Evolutionary conservation across 2,797 vertebrate species (phyloP).

Genomic region (Argya squamiceps): DNA sequence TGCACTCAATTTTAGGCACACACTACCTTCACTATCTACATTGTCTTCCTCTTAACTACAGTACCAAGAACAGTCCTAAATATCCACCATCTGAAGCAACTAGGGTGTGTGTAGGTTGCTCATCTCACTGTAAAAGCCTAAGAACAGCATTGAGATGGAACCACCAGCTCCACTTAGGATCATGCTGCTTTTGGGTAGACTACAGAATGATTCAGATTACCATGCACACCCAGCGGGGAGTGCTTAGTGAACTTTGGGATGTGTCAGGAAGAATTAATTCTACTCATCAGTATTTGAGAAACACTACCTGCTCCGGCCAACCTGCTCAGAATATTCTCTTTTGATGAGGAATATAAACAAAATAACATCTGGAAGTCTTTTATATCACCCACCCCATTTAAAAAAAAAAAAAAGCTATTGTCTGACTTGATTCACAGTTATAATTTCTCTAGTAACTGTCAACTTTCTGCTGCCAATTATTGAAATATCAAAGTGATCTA

Average conservation of each 20-base stretch:
- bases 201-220: background rate
- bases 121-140: background rate
- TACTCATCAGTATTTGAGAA: background rate
- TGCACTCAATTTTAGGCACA: background rate
- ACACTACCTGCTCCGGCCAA: background rate
- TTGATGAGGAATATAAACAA: background rate
- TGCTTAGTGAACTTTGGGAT: background rate
- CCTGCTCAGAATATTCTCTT: background rate
- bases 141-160: background rate
- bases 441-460: conserved; percentile 19
- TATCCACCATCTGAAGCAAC: rapidly evolving
- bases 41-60: background rate
- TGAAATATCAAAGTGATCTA: conserved; percentile 30
- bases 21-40: background rate
- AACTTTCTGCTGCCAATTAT: conserved; percentile 29
- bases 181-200: background rate
- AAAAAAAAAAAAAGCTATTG: background rate
- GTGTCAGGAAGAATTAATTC: background rate
- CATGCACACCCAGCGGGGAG: background rate
- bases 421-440: background rate
- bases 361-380: conserved; percentile 2
- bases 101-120: background rate
- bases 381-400: background rate
- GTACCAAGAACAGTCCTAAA: background rate
- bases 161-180: background rate